These are phyloP conservation scores for Nomada goodeniana DNA, from an alignment of 2,888 invertebrate genomes.

Conservation along the genomic window DNA sequence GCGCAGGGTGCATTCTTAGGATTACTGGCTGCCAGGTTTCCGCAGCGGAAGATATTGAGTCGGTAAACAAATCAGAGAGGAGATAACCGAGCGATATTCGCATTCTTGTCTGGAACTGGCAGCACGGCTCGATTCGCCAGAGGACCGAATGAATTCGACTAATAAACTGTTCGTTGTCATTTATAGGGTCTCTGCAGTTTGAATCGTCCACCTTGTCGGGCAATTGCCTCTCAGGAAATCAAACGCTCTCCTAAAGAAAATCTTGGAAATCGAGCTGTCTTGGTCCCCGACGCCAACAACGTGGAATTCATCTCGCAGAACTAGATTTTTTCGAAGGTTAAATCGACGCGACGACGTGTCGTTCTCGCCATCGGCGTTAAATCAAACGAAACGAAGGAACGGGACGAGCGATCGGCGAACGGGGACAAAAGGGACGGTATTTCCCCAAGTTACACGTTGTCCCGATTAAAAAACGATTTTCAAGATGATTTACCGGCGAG, in stretches of 20 bases:
- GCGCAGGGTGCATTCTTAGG: background rate
- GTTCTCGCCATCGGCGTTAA: background rate
- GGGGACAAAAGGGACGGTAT: background rate
- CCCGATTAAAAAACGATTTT: slow-evolving; percentile 77
- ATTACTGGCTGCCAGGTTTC: background rate
- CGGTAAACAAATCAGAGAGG: background rate
- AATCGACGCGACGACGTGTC: background rate
- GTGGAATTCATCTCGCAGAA: too few relatives aligned
- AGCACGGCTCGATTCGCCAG: background rate
- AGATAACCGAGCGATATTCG: background rate
- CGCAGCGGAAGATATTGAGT: background rate
- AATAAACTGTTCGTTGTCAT: background rate
- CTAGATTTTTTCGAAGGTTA: too few relatives aligned
- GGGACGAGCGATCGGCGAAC: background rate
- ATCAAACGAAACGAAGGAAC: background rate
- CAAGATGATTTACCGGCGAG: slow-evolving; percentile 75
- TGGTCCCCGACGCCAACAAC: too few relatives aligned
- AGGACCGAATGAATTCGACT: background rate
- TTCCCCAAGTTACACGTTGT: slow-evolving; percentile 61
- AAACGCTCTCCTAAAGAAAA: too few relatives aligned
- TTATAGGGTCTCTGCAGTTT: background rate
- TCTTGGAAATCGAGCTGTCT: too few relatives aligned
- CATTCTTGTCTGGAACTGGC: background rate
- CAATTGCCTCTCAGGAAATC: too few relatives aligned
- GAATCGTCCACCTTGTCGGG: too few relatives aligned